Base-by-base conservation (phyloP, 2,797 vertebrate species). In the Pseudochirops corinnae region DNA sequence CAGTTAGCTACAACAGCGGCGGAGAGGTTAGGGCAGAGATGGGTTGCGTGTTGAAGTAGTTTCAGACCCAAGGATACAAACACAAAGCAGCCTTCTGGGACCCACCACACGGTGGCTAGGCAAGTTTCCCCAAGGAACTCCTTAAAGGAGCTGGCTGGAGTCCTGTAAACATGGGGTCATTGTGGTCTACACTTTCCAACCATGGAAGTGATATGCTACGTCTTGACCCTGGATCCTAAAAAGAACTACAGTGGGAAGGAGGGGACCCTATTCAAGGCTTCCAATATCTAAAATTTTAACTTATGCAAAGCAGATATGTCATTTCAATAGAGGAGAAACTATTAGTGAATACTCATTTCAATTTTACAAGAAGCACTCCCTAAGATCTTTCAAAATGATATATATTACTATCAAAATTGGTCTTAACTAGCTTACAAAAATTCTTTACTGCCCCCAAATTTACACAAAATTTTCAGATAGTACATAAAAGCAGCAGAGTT, bases 361-460 rank as follows among this genome's bases (percentile, higher is more conserved):
- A 39, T n/a, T 74, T 74, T 39, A 74, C 16, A 74, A 74, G 33
- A 74, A 39, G 16, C 33, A 90, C 60, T 28, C 82, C 39, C 55
- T 93, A 95, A 26, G 18, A 28, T 58, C 55, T 92, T 94, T 91
- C 31, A 55, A 93, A 93, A 92, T n/a, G 50, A 67, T n/a, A 91
- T 90, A 94, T 58, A 90, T 93, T 58, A 90, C 16, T 14, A 74
- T 74, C 62, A 74, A 18, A 74, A 39, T 21, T 74, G 62, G 24
- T 94, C 33, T 93, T 94, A 24, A 94, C 1, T 1, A 94, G 46
- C 53, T 94, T 58, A 93, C 5, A 94, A 94, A 96, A 96, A 94
- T 56, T 94, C 6, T 62, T 62, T 90, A 92, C 55, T 62, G 56
- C 5, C 33, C 94, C 92, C 52, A 50, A n/a, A 91, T 16, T 87